phyloP scores from a whole-genome alignment of 2,888 invertebrate species.

The Anodontia alba region DNA sequence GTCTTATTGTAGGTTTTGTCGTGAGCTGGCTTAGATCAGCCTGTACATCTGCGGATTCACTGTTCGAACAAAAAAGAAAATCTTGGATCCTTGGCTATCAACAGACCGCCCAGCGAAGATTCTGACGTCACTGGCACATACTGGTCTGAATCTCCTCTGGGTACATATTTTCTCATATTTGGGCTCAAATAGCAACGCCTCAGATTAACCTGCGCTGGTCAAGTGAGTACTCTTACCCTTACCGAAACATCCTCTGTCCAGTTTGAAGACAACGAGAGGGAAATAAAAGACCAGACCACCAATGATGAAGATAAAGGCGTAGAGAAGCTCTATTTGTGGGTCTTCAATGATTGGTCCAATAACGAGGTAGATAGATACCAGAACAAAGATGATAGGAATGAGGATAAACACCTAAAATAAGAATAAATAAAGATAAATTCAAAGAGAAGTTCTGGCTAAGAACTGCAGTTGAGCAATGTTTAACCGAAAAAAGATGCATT shows the following conservation, averaged over 20 bases:
- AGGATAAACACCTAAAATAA: conserved; percentile 86
- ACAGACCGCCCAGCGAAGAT: too few relatives aligned
- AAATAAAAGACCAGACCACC: conserved; percentile 95
- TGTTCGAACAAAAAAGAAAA: too few relatives aligned
- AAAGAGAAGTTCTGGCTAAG: background rate
- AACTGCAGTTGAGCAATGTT: background rate
- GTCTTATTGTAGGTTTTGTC: too few relatives aligned
- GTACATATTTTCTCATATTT: too few relatives aligned
- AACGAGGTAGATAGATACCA: conserved; percentile 95
- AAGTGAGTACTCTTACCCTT: conserved; percentile 8
- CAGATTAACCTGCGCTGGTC: too few relatives aligned
- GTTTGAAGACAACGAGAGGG: conserved; percentile 93
- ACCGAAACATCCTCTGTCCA: conserved; percentile 80
- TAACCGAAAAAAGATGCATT: too few relatives aligned
- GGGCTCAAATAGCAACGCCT: too few relatives aligned
- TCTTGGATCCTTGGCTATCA: too few relatives aligned
- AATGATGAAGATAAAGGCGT: conserved; percentile 94
- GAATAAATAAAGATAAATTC: background rate
- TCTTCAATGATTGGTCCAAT: conserved; percentile 96
- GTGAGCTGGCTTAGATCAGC: too few relatives aligned
- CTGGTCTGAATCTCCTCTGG: too few relatives aligned
- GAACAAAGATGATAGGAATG: conserved; percentile 95
- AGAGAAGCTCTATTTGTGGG: conserved; percentile 96
- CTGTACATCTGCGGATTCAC: too few relatives aligned
- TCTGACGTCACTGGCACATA: too few relatives aligned